A percentile compares a stretch with the other conserved stretches of the same genome.
Evolutionary conservation across 2,888 invertebrate genomes (phyloP).

Genomic region (Glyphotaelius pellucidus): DNA sequence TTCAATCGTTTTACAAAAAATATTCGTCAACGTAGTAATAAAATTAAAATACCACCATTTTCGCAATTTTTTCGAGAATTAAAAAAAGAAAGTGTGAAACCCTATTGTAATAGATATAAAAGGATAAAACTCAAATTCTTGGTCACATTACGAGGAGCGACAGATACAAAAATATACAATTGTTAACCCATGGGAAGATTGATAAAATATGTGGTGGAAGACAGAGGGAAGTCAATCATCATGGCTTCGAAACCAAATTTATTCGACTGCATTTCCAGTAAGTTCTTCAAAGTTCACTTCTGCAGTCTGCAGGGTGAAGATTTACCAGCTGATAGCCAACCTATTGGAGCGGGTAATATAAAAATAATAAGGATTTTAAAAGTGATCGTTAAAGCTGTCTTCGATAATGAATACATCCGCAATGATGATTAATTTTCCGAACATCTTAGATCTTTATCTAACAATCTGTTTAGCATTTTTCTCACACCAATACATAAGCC

Average conservation of each 20-base stretch:
- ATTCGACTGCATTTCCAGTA: too few relatives aligned
- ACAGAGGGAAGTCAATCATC: not conserved
- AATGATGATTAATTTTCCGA: not conserved
- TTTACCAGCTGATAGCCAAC: not conserved
- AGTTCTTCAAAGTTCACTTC: too few relatives aligned
- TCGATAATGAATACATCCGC: not conserved
- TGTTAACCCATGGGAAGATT: not conserved
- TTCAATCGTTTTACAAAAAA: too few relatives aligned
- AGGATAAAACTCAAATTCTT: not conserved
- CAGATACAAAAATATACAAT: not conserved
- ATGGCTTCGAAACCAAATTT: not conserved
- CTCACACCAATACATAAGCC: too few relatives aligned
- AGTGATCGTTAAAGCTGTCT: not conserved
- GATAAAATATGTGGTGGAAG: too few relatives aligned
- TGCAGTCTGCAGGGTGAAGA: not conserved
- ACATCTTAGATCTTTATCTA: not conserved
- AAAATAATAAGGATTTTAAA: not conserved
- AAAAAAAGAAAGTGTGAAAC: too few relatives aligned
- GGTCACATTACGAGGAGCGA: not conserved
- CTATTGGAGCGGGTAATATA: not conserved
- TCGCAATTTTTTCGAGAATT: too few relatives aligned
- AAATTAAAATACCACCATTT: too few relatives aligned
- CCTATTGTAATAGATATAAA: too few relatives aligned
- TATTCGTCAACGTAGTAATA: too few relatives aligned
- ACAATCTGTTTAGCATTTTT: not conserved